A percentile compares a stretch with the other conserved stretches of the same genome.
phyloP scores from a whole-genome alignment of 2,113 vertebrate species.

The Pionites leucogaster region DNA sequence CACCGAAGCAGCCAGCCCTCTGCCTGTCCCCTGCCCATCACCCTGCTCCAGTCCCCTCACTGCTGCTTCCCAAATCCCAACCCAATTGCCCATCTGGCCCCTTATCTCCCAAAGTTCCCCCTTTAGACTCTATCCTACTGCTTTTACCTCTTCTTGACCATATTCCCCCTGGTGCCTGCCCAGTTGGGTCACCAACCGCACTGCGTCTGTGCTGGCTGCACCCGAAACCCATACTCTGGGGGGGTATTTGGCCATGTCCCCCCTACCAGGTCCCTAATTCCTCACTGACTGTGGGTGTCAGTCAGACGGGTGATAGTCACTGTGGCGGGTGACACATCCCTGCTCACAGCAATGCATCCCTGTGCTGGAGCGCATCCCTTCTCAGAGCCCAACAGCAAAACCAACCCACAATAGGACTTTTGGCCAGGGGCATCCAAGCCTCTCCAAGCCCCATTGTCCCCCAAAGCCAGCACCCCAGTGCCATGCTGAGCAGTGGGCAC shows the following conservation, averaged over 20 bases:
- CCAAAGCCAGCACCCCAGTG: accelerated
- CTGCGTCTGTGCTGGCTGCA: not conserved
- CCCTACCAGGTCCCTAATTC: not conserved
- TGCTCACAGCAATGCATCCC: not conserved
- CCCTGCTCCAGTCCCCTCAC: not conserved
- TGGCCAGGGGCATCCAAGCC: accelerated
- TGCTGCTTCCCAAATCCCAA: not conserved
- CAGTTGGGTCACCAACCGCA: accelerated
- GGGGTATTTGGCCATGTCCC: not conserved
- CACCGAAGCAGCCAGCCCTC: not conserved
- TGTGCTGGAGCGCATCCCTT: not conserved
- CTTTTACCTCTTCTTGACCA: not conserved
- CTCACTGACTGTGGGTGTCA: not conserved
- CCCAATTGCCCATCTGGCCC: accelerated
- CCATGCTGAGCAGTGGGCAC: not conserved
- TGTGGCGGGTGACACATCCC: accelerated
- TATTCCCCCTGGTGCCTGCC: not conserved
- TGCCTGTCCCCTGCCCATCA: not conserved
- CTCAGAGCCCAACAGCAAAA: not conserved
- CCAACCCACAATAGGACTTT: accelerated
- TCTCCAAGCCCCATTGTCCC: not conserved
- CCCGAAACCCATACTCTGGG: not conserved
- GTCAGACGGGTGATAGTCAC: not conserved
- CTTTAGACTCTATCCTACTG: not conserved
- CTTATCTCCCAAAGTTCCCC: not conserved